Percentiles rank a stretch among this genome's conserved stretches.
Evolutionary conservation across 1,140 invertebrate species (phyloP).

Genomic region (Carposina sasakii): DNA sequence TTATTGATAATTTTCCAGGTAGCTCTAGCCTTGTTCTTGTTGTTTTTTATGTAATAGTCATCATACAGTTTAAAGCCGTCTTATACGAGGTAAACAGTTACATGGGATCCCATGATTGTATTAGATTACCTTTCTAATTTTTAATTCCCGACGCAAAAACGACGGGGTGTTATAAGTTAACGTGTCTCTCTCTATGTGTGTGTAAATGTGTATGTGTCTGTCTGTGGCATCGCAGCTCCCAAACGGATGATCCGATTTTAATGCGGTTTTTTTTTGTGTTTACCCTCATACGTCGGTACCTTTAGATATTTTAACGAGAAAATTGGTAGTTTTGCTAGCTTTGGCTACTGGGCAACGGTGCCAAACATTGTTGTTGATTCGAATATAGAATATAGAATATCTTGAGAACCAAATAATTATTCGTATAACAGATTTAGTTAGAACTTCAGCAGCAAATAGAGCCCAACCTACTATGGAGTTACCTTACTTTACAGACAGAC

Average conservation of each 20-base stretch:
- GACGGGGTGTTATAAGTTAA: too few relatives aligned
- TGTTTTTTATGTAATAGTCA: too few relatives aligned
- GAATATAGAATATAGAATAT: neutral
- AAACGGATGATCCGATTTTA: too few relatives aligned
- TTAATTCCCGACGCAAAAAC: too few relatives aligned
- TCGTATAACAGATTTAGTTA: neutral
- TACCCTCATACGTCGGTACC: neutral
- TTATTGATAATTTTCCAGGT: too few relatives aligned
- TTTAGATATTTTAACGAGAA: neutral
- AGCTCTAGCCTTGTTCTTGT: too few relatives aligned
- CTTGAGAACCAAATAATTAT: neutral
- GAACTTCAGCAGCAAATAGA: neutral
- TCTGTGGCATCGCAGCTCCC: too few relatives aligned
- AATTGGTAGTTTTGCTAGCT: neutral
- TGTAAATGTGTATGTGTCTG: too few relatives aligned
- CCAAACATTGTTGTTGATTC: neutral
- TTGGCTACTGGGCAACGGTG: neutral
- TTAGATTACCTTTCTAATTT: conserved; percentile 2
- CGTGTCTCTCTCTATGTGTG: too few relatives aligned
- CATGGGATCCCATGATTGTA: conserved; percentile 17
- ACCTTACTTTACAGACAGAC: neutral
- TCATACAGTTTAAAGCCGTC: too few relatives aligned
- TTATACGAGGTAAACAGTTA: conserved; percentile 8
- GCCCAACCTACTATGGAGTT: neutral
- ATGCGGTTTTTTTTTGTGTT: too few relatives aligned